Percentiles rank a stretch among this genome's conserved stretches.
Evolutionary conservation across 2,797 vertebrate genomes (phyloP).

Genomic region (Momotus momota): DNA sequence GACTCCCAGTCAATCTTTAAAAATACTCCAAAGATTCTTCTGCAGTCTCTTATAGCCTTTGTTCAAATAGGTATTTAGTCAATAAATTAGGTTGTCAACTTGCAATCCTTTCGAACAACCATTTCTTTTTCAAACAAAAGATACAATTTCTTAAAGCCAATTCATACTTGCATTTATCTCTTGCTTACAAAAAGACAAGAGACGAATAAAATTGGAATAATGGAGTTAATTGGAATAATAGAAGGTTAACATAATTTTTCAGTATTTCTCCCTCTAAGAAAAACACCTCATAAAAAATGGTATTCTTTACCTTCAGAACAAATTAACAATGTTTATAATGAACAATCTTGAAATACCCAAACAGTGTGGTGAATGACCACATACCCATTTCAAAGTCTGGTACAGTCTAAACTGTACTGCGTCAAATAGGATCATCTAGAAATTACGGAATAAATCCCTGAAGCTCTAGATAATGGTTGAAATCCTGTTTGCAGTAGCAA

Average conservation of each 20-base stretch:
- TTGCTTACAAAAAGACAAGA: neutral
- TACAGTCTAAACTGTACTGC: neutral
- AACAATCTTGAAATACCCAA: neutral
- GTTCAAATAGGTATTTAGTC: constrained; percentile 42
- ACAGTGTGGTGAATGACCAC: neutral
- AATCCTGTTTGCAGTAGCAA: neutral
- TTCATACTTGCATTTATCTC: neutral
- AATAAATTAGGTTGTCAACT: constrained; percentile 40
- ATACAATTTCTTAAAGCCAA: neutral
- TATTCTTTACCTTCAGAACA: neutral
- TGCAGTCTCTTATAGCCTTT: constrained; percentile 31
- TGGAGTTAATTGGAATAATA: neutral
- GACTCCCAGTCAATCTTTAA: constrained; percentile 15
- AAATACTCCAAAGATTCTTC: constrained; percentile 43
- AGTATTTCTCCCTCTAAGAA: neutral
- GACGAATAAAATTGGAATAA: neutral
- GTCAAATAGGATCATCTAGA: neutral
- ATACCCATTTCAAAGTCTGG: neutral
- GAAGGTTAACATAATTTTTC: neutral
- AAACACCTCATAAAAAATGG: neutral
- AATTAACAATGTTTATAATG: neutral
- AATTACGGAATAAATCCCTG: neutral
- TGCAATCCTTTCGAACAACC: neutral
- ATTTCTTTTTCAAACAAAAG: neutral
- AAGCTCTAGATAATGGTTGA: neutral